These are phyloP conservation scores for Glandiceps talaboti DNA, from an alignment of 53 echinoderm and acorn worm species.

Conservation along the genomic window DNA sequence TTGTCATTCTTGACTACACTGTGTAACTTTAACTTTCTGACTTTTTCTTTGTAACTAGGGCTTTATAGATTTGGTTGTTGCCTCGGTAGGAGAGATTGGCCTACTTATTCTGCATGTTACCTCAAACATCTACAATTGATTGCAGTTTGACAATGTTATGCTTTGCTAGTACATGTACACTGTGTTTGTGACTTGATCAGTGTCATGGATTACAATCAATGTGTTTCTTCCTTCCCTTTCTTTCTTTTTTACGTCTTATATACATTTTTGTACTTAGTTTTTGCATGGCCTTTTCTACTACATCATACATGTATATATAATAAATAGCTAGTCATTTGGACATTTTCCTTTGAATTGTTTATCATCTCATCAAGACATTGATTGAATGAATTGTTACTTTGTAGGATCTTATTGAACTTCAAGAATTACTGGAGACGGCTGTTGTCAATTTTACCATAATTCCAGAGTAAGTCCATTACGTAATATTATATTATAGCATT, in stretches of 20 bases:
- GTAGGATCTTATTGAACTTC: constrained; percentile 86
- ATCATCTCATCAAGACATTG: too few relatives aligned
- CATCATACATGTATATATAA: too few relatives aligned
- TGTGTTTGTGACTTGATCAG: not conserved
- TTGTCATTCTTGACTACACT: too few relatives aligned
- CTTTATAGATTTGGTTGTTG: not conserved
- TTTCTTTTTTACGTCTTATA: not conserved
- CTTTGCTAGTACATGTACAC: too few relatives aligned
- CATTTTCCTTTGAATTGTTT: too few relatives aligned
- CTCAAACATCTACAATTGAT: not conserved
- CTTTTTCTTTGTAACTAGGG: not conserved
- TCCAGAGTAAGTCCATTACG: constrained; percentile 99
- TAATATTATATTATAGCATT: too few relatives aligned
- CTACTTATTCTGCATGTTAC: not conserved
- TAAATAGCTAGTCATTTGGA: too few relatives aligned
- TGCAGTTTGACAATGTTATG: not conserved
- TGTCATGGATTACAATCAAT: not conserved
- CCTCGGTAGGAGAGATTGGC: not conserved
- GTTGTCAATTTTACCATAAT: constrained; percentile 91
- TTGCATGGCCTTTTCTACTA: too few relatives aligned
- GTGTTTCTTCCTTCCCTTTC: not conserved
- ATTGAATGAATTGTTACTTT: not conserved
- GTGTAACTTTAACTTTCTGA: not conserved
- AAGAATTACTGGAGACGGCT: constrained; percentile 88
- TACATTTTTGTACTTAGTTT: too few relatives aligned